A percentile compares a stretch with the other conserved stretches of the same genome.
These are phyloP conservation scores for Hyphantria cunea DNA, from an alignment of 1,140 invertebrate species.

Conservation along the genomic window DNA sequence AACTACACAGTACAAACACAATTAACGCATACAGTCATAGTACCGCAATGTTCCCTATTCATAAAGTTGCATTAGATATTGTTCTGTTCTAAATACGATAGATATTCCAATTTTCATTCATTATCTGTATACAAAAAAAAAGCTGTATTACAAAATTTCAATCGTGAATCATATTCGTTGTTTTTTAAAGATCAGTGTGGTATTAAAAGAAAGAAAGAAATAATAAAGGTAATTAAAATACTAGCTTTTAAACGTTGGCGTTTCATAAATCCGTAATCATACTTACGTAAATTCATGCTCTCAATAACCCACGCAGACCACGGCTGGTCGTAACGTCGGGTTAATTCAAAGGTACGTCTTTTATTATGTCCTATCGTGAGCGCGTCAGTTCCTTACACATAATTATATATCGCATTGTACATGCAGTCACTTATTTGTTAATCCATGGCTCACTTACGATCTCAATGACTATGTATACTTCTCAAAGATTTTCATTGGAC, in stretches of 20 bases:
- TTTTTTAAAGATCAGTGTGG: constrained; percentile 24
- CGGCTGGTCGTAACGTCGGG: too few species aligned
- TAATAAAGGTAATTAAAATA: neutral
- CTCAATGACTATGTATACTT: too few species aligned
- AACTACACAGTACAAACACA: neutral
- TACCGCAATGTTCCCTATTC: too few species aligned
- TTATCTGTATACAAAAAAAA: constrained; percentile 20
- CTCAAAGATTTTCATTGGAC: too few species aligned
- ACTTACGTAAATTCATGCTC: too few species aligned
- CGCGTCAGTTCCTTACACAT: too few species aligned
- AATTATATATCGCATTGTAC: neutral
- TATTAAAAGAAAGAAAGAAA: constrained; percentile 11
- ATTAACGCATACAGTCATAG: neutral
- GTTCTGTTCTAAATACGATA: neutral
- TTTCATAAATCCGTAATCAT: too few species aligned
- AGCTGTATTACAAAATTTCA: constrained; percentile 26
- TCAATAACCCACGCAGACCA: too few species aligned
- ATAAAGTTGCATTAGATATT: neutral
- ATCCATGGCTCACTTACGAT: too few species aligned
- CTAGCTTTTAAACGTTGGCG: too few species aligned
- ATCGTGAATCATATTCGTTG: constrained; percentile 37
- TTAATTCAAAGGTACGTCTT: too few species aligned
- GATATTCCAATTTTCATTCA: neutral
- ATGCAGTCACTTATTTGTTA: neutral
- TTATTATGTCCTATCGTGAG: too few species aligned